A percentile compares a stretch with the other conserved stretches of the same genome.
phyloP scores from a whole-genome alignment of 2,113 vertebrate species.

The Cervus canadensis region DNA sequence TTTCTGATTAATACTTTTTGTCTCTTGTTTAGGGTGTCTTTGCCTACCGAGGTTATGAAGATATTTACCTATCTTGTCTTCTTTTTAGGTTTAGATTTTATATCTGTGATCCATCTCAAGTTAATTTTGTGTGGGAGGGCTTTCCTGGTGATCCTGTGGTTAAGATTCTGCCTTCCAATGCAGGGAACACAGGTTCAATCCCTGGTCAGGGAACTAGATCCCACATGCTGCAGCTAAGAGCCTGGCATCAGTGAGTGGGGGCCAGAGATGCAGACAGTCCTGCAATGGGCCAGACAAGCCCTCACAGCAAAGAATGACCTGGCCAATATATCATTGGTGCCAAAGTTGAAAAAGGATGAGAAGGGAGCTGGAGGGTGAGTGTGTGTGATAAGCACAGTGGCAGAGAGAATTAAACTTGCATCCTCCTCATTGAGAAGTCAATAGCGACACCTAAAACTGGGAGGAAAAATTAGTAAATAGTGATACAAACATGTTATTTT shows the following conservation, averaged over 20 bases:
- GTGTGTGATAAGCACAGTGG: neutral
- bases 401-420: neutral
- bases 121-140: neutral
- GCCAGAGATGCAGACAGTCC: neutral
- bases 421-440: neutral
- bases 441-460: neutral
- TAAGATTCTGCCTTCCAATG: neutral
- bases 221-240: neutral
- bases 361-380: neutral
- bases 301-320: neutral
- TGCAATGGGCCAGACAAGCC: neutral
- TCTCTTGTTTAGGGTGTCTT: neutral
- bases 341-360: neutral
- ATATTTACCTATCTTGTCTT: neutral
- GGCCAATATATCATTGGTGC: neutral
- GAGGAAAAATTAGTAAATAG: neutral
- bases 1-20: neutral
- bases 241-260: neutral
- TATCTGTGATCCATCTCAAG: neutral
- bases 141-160: neutral
- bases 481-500: neutral
- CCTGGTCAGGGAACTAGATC: neutral
- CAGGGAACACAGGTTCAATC: neutral
- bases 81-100: neutral
- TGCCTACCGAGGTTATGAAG: neutral